Evolutionary conservation across 2,113 vertebrate genomes (phyloP), one percentile per base, ranked within the genome.

Genomic region (Cebidichthys violaceus): DNA sequence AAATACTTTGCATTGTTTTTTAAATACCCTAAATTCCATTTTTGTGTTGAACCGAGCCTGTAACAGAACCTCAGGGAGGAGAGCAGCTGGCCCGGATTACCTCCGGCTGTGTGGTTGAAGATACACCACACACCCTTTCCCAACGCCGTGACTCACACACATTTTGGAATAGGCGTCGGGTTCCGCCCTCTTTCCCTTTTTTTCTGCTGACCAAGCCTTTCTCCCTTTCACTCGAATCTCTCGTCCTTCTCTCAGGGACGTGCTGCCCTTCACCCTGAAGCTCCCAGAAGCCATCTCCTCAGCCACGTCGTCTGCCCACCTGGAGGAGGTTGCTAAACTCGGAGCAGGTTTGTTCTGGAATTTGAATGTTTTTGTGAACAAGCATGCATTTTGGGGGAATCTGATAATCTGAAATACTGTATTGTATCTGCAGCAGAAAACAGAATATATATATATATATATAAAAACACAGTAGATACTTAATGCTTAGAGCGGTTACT

Each of bases 181-280:
- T 69, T 31, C 73, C 27, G 0, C 52, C 24, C 37, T 17, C 55
- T 54, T 57, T 31, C 22, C 24, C 33, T 39, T 60, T 39, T 60
- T 59, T 41, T 14, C 9, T 11, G 5, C 61, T 62, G 9, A 50
- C 45, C 39, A 15, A 35, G 22, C 10, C 50, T 65, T 71, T 14
- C 27, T 35, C 9, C 24, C 29, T 50, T 20, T 87, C 50, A 66
- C 1, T 11, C 11, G 2, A 0, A 24, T 14, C 2, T 24, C 64
- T 43, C 35, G 13, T 64, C 27, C 39, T 81, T 93, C 27, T 60
- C 70, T 68, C 54, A 99, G 98, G 89, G 98, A 99, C 43, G 97
- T 99, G 80, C 93, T 99, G 80, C 98, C 98, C 0, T 98, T 97
- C 88, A 97, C 96, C 20, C 93, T 99, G 93, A 98, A 96, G 92